Evolutionary conservation across 2,113 vertebrate species (phyloP).

Genomic region (Myotis brandtii): DNA sequence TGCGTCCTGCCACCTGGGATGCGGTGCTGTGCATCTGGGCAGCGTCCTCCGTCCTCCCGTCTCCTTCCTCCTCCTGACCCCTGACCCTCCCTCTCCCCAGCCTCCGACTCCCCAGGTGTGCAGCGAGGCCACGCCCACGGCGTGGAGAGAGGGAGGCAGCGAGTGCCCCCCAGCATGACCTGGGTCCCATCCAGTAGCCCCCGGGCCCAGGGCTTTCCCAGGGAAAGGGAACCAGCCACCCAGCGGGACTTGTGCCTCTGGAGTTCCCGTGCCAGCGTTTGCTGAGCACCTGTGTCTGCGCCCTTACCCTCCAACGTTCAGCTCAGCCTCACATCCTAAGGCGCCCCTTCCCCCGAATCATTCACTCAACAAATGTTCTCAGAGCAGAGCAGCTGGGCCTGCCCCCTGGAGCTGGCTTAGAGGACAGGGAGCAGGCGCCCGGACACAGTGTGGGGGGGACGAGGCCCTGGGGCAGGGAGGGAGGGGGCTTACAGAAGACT

Average conservation of each 20-base stretch:
- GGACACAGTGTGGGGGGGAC: not conserved
- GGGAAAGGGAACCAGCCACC: not conserved
- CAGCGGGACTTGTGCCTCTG: not conserved
- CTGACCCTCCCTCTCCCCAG: too few relatives aligned
- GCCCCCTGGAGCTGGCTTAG: not conserved
- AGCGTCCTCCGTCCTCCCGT: not conserved
- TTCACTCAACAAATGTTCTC: not conserved
- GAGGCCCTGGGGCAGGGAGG: not conserved
- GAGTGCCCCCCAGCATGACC: not conserved
- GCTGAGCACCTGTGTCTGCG: too few relatives aligned
- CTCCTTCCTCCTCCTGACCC: not conserved
- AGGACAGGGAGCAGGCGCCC: not conserved
- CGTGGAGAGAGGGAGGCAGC: not conserved
- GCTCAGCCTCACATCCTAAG: not conserved
- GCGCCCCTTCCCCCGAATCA: too few relatives aligned
- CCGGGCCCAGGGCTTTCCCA: not conserved
- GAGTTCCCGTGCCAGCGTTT: not conserved
- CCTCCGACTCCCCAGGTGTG: not conserved
- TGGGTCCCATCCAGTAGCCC: not conserved
- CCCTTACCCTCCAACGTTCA: not conserved
- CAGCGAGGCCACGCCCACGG: not conserved
- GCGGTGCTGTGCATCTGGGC: accelerated
- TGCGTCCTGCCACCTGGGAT: not conserved
- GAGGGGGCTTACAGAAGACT: not conserved
- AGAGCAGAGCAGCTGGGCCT: not conserved